Conservation (phyloP, 2,113 vertebrate species). For the Engraulis encrasicolus region DNA sequence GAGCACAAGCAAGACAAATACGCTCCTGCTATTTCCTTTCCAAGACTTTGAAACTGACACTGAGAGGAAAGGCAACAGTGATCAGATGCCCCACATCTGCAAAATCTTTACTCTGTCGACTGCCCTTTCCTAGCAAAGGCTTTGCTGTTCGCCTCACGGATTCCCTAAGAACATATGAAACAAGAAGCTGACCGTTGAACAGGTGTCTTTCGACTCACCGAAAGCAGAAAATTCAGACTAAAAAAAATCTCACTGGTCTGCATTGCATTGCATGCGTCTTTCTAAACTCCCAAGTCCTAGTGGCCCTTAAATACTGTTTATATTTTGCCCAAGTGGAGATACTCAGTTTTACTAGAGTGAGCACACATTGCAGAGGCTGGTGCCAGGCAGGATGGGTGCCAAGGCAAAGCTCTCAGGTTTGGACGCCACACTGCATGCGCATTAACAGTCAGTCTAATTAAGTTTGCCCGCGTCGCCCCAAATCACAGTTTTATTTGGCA, state of each 20-base stretch:
- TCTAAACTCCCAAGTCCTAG: not conserved
- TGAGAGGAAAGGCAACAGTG: not conserved
- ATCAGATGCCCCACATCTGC: slow-evolving; percentile 15
- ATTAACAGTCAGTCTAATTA: slow-evolving; percentile 71
- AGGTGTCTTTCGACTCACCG: slow-evolving; percentile 4
- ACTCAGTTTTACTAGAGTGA: slow-evolving; percentile 45
- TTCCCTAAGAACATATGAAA: not conserved
- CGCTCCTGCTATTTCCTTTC: not conserved
- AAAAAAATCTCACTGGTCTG: not conserved
- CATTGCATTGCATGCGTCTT: too few species aligned
- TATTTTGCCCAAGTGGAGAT: slow-evolving; percentile 23
- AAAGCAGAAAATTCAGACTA: slow-evolving; percentile 14
- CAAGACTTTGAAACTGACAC: not conserved
- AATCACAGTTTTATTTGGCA: slow-evolving; percentile 72
- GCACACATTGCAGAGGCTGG: slow-evolving; percentile 50
- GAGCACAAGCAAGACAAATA: not conserved
- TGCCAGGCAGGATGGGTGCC: slow-evolving; percentile 49
- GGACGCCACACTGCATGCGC: slow-evolving; percentile 62
- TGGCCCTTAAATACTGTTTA: slow-evolving; percentile 22
- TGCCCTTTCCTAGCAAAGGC: not conserved
- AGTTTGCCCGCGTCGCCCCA: slow-evolving; percentile 60
- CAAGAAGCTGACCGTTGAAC: not conserved
- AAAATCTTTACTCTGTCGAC: not conserved
- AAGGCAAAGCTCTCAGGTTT: slow-evolving; percentile 60
- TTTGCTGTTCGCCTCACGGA: not conserved